Evolutionary conservation across 2,797 vertebrate species (phyloP).

Genomic region (Hippopotamyrus pictus): DNA sequence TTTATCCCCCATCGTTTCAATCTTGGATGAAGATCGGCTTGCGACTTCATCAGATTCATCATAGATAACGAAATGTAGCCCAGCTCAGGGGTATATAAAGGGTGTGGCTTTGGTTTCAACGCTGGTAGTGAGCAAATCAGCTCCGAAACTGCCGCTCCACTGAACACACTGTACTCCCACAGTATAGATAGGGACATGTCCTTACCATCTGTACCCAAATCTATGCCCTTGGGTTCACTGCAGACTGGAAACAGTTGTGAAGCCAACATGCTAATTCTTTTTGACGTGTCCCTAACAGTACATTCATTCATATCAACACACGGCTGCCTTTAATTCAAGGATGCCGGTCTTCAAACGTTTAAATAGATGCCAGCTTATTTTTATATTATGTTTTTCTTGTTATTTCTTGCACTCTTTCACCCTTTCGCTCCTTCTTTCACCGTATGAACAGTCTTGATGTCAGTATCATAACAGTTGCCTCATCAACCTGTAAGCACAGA

Average conservation of each 20-base stretch:
- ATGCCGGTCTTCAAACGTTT: neutral
- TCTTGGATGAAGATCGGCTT: neutral
- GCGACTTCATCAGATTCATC: constrained; percentile 23
- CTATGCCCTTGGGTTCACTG: neutral
- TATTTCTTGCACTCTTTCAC: neutral
- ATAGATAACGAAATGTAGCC: constrained; percentile 12
- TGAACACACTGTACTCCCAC: neutral
- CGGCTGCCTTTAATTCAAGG: neutral
- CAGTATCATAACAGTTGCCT: neutral
- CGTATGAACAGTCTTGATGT: neutral
- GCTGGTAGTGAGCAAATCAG: neutral
- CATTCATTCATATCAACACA: neutral
- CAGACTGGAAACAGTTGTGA: constrained; percentile 23
- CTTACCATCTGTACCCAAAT: neutral
- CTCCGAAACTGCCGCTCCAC: neutral
- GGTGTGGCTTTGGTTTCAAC: neutral
- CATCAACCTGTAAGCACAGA: neutral
- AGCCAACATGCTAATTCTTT: neutral
- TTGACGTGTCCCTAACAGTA: neutral
- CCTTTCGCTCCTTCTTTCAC: neutral
- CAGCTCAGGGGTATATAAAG: neutral
- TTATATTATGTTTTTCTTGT: neutral
- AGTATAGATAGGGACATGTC: neutral
- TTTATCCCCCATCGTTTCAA: neutral
- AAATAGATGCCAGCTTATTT: neutral